Conservation (phyloP, 1,140 invertebrate species). For the Bombus sylvicola region DNA sequence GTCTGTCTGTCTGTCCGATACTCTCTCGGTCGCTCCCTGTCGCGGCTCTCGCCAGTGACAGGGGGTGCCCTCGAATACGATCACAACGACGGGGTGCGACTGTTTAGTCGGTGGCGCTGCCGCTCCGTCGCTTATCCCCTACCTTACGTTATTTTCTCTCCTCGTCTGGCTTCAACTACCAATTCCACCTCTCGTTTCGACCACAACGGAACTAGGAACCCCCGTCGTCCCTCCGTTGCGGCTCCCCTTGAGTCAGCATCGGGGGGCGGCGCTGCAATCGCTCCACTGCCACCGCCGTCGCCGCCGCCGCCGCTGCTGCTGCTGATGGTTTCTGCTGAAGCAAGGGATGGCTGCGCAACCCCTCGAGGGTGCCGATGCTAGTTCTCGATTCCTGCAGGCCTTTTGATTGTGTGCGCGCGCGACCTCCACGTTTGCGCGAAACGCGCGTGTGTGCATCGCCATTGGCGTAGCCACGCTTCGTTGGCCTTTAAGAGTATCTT, state of each 20-base stretch:
- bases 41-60: conserved; percentile 69
- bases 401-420: conserved; percentile 49
- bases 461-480: conserved; percentile 46
- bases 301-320: conserved; percentile 22
- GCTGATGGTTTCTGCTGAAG: conserved; percentile 48
- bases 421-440: conserved; percentile 22
- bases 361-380: conserved; percentile 65
- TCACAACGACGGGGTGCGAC: conserved; percentile 74
- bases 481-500: background rate
- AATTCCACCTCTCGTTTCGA: background rate
- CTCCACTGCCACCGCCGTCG: background rate
- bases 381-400: conserved; percentile 67
- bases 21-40: conserved; percentile 67
- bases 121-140: conserved; percentile 58
- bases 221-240: conserved; percentile 65
- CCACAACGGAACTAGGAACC: conserved; percentile 42
- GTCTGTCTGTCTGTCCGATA: conserved; percentile 49
- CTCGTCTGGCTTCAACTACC: conserved; percentile 12
- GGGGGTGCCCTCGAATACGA: conserved; percentile 68
- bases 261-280: conserved; percentile 53
- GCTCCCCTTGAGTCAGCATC: conserved; percentile 54
- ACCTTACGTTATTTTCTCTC: background rate
- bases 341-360: conserved; percentile 63
- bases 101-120: conserved; percentile 73
- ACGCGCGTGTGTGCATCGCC: conserved; percentile 36